A percentile compares a stretch with the other conserved stretches of the same genome.
Evolutionary conservation across 2,113 vertebrate species (phyloP).

Genomic region (Serilophus lunatus): DNA sequence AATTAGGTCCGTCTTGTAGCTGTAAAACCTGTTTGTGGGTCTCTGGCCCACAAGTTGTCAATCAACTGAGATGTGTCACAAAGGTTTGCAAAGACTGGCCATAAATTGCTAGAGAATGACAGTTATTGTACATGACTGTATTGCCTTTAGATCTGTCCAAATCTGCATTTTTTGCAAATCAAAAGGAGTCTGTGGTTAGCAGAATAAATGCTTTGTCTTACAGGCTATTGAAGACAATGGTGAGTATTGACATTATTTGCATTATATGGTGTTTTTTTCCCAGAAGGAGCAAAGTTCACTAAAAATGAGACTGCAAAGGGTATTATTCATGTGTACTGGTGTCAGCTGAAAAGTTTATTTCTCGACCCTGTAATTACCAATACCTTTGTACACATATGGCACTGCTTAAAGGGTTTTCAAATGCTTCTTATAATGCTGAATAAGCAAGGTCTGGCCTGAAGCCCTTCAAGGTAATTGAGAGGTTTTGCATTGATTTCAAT

Average conservation of each 20-base stretch:
- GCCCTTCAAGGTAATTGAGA: not conserved
- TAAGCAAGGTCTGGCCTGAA: slow-evolving; percentile 6
- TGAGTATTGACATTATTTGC: not conserved
- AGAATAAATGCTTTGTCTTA: not conserved
- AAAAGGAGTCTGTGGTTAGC: not conserved
- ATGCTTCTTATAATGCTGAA: not conserved
- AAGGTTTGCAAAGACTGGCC: not conserved
- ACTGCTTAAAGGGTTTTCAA: not conserved
- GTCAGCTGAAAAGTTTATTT: not conserved
- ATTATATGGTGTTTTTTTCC: not conserved
- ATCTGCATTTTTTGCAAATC: not conserved
- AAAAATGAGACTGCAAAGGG: not conserved
- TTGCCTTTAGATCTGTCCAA: not conserved
- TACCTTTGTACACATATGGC: not conserved
- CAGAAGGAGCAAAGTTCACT: not conserved
- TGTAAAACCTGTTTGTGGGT: not conserved
- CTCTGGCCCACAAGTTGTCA: not conserved
- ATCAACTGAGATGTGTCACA: not conserved
- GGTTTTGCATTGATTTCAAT: not conserved
- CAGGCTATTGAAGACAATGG: not conserved
- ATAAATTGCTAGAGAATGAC: not conserved
- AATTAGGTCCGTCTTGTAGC: not conserved
- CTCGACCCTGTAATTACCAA: not conserved
- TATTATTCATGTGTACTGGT: not conserved
- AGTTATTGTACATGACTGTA: not conserved